Evolutionary conservation across 2,888 invertebrate species (phyloP).

Genomic region (Amphipyra tragopoginis): DNA sequence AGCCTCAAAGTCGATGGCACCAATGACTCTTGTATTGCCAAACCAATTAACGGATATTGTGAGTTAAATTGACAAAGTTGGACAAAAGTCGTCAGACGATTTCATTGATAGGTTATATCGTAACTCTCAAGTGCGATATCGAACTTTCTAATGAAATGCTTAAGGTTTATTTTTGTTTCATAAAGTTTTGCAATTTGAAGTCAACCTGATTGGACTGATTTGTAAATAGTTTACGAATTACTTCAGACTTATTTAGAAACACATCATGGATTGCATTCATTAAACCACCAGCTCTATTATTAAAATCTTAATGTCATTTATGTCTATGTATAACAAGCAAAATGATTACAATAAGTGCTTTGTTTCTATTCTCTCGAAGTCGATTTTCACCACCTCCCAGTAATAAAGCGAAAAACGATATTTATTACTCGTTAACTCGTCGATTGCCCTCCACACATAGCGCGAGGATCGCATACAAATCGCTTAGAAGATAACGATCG

Average conservation of each 20-base stretch:
- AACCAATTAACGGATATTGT: slow-evolving; percentile 8
- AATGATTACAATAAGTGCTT: too few relatives aligned
- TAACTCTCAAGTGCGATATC: neutral
- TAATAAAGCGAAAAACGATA: neutral
- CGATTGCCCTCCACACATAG: slow-evolving; percentile 4
- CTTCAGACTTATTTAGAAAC: neutral
- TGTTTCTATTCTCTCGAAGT: too few relatives aligned
- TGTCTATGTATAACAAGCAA: too few relatives aligned
- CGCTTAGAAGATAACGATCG: slow-evolving; percentile 21
- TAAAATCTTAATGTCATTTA: too few relatives aligned
- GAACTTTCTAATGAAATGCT: neutral
- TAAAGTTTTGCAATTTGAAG: neutral
- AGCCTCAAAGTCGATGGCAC: neutral
- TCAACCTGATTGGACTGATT: neutral
- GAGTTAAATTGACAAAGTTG: slow-evolving; percentile 13
- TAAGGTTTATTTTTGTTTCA: neutral
- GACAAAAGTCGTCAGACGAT: neutral
- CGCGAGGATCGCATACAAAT: slow-evolving; percentile 25
- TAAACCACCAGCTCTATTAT: too few relatives aligned
- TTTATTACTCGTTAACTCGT: slow-evolving; percentile 6
- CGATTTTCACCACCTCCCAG: neutral
- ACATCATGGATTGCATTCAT: too few relatives aligned
- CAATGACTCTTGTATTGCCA: neutral
- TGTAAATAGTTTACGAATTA: neutral
- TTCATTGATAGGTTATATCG: slow-evolving; percentile 1